Evolutionary conservation across 1,140 invertebrate genomes (phyloP), one percentile per base, ranked within the genome.

Genomic region (Drosophila parvula): DNA sequence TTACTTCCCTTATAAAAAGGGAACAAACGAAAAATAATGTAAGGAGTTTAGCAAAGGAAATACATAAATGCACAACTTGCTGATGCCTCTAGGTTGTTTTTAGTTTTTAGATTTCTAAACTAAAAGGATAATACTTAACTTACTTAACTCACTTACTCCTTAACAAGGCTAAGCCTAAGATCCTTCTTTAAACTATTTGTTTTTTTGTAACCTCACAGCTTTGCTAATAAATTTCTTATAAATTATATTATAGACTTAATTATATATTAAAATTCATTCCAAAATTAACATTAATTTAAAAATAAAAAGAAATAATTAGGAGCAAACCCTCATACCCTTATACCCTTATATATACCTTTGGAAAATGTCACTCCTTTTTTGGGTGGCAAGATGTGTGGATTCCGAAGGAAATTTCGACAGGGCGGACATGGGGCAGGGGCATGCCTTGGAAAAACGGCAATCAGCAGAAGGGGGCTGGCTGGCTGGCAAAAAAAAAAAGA

Each of bases 401-500:
- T 50, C 40, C 5, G n/a, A n/a, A 34, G 27, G 14, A 28, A 14
- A 47, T 44, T 27, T 40, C 12, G n/a, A 7, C 28, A 44, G 14
- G 36, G 34, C 3, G 27, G 28, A 14, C 27, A 30, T 5, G 47
- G 51, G 36, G 41, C 22, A 8, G 12, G 28, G 22, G 56, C 41
- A 38, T 45, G 67, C 30, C 67, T 55, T 18, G 40, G 68, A 73
- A 74, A 73, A 73, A 60, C 69, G 58, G 67, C 50, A 62, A 76
- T 57, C 58, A 53, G 57, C 22, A 43, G 47, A 0, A 8, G 34
- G 12, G 22, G 61, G 32, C 3, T 30, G 43, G 14, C 43, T 22
- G 48, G 11, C 3, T 11, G 22, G 36, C n/a, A n/a, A n/a, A n/a
- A n/a, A n/a, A n/a, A n/a, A n/a, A n/a, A 4, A 4, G 18, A 11